phyloP scores from a whole-genome alignment of 2,113 vertebrate species.

The Phocoena sinus region DNA sequence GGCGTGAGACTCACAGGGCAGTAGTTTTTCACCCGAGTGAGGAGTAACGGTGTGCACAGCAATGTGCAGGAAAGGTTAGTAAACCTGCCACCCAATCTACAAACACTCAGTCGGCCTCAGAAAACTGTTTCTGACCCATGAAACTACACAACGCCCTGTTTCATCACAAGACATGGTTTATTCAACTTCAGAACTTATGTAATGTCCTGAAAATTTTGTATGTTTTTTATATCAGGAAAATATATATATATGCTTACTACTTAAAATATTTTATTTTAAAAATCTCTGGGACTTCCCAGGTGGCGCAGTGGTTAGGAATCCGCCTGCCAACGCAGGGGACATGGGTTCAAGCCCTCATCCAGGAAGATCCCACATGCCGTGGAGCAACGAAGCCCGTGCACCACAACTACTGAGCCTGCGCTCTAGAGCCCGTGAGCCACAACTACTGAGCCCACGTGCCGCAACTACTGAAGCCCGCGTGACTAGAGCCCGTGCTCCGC shows the following conservation, averaged over 20 bases:
- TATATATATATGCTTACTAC: neutral
- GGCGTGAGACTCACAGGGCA: rapidly evolving
- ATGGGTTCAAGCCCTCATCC: neutral
- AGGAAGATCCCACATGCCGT: neutral
- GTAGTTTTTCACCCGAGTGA: neutral
- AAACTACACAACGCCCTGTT: neutral
- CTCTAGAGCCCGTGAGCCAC: too few species aligned
- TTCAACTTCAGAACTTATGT: neutral
- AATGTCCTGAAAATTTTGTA: neutral
- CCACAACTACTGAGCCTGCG: too few species aligned
- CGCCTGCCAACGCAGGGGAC: neutral
- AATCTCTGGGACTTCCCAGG: neutral
- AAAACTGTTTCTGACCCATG: neutral
- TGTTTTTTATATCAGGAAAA: neutral
- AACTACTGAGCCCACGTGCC: too few species aligned
- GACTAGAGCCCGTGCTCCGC: too few species aligned
- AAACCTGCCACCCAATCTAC: neutral
- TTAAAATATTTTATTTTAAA: neutral
- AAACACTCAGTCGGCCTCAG: neutral
- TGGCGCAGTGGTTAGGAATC: neutral
- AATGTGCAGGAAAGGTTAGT: neutral
- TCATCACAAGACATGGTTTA: neutral
- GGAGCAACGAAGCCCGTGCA: too few species aligned
- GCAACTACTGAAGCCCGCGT: too few species aligned
- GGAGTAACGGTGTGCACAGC: neutral